Percentiles rank a stretch among this genome's conserved stretches.
Conservation (phyloP, 23 tunicate genomes). For the Corella eumyota region DNA sequence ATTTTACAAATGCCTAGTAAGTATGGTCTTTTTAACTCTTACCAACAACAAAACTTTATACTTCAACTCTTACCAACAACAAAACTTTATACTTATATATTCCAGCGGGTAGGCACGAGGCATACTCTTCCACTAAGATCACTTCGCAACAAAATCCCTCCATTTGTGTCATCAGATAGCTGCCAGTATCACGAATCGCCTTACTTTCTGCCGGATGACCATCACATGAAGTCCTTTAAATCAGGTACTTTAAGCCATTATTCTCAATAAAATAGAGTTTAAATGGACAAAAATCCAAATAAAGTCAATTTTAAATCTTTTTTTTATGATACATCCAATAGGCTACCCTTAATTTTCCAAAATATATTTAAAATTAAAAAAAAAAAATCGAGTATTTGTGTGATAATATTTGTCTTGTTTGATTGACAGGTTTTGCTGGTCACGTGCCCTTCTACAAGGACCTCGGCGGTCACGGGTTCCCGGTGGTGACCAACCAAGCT, state of each 20-base stretch:
- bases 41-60: too few species aligned
- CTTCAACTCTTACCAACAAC: too few species aligned
- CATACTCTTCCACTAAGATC: slow-evolving; percentile 37
- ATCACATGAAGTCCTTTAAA: slow-evolving; percentile 51
- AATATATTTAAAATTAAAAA: neutral
- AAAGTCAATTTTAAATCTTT: neutral
- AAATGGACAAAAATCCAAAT: too few species aligned
- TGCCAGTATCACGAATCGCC: slow-evolving; percentile 52
- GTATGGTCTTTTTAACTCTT: too few species aligned
- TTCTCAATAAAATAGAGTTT: too few species aligned
- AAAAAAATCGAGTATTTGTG: neutral
- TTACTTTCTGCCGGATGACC: slow-evolving; percentile 50
- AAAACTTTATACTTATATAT: too few species aligned
- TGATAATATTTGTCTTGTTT: neutral
- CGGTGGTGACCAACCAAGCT: slow-evolving; percentile 59
- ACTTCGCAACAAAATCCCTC: slow-evolving; percentile 20
- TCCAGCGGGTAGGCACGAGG: slow-evolving; percentile 17
- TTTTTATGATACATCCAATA: neutral
- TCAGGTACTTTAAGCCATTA: too few species aligned
- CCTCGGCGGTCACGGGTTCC: slow-evolving; percentile 67
- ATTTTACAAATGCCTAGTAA: too few species aligned
- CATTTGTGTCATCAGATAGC: slow-evolving; percentile 25
- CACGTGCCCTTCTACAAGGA: slow-evolving; percentile 91
- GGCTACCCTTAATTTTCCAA: neutral
- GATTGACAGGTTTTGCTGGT: slow-evolving; percentile 66